Evolutionary conservation across 1,140 invertebrate genomes (phyloP).

Genomic region (Trichoplusia ni): DNA sequence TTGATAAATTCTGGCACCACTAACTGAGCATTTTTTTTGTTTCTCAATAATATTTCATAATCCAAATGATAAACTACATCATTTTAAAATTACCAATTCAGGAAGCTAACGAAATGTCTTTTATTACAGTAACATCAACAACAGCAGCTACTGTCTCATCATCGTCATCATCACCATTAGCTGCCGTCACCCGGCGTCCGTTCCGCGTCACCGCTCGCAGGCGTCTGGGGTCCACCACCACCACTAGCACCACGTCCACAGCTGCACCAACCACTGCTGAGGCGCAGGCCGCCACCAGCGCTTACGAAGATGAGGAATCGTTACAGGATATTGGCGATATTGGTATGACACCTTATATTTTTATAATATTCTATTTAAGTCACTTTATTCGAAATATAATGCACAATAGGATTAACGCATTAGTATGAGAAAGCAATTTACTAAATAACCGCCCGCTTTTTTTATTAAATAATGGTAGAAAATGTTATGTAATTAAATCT

Average conservation of each 20-base stretch:
- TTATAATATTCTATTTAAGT: background rate
- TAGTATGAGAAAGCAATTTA: too few relatives aligned
- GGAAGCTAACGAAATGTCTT: background rate
- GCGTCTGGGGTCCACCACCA: constrained; percentile 42
- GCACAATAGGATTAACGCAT: too few relatives aligned
- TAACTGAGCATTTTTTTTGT: too few relatives aligned
- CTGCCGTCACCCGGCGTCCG: constrained; percentile 47
- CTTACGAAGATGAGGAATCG: constrained; percentile 58
- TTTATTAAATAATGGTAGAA: too few relatives aligned
- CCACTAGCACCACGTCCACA: constrained; percentile 36
- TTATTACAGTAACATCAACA: constrained; percentile 31
- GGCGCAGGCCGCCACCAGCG: constrained; percentile 34
- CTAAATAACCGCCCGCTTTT: too few relatives aligned
- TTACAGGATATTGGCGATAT: constrained; percentile 68
- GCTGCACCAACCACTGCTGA: constrained; percentile 45
- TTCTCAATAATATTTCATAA: too few relatives aligned
- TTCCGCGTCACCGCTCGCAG: constrained; percentile 63
- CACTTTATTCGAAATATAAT: too few relatives aligned
- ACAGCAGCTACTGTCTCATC: constrained; percentile 24
- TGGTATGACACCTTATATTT: constrained; percentile 40
- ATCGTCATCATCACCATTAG: constrained; percentile 2
- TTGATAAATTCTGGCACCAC: too few relatives aligned
- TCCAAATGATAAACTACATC: too few relatives aligned
- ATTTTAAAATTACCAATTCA: too few relatives aligned
- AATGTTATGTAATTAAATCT: background rate